Conservation (phyloP, 1,140 invertebrate species). For the Ceratitis capitata region DNA sequence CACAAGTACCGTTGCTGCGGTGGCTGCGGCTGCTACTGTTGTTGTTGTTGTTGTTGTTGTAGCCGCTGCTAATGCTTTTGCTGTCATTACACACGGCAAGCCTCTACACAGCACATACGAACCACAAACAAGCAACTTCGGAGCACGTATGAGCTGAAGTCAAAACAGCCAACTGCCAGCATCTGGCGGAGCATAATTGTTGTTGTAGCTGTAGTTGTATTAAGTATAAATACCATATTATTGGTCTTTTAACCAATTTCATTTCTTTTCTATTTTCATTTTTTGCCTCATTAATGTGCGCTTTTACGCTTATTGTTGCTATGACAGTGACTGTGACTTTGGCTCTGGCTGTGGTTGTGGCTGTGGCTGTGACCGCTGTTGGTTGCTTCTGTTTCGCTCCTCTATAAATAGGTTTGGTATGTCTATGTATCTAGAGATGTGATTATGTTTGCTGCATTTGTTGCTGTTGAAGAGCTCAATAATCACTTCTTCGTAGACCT, state of each 20-base stretch:
- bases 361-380: not conserved
- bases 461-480: not conserved
- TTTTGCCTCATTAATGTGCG: not conserved
- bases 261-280: slow-evolving; percentile 23
- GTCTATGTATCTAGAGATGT: no score
- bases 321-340: not conserved
- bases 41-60: not conserved
- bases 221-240: not conserved
- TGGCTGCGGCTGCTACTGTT: not conserved
- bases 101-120: not conserved
- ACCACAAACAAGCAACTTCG: no score
- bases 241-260: not conserved
- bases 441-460: not conserved
- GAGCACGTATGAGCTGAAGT: no score
- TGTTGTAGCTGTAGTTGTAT: not conserved
- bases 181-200: not conserved
- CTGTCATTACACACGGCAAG: not conserved
- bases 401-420: not conserved
- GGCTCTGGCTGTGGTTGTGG: no score
- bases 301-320: not conserved
- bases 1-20: slow-evolving; percentile 54
- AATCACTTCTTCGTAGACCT: not conserved
- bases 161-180: slow-evolving; percentile 45
- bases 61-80: not conserved
- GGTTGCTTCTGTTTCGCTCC: not conserved